Conservation (phyloP, 2,888 invertebrate species). For the Stenoptilia bipunctidactyla region DNA sequence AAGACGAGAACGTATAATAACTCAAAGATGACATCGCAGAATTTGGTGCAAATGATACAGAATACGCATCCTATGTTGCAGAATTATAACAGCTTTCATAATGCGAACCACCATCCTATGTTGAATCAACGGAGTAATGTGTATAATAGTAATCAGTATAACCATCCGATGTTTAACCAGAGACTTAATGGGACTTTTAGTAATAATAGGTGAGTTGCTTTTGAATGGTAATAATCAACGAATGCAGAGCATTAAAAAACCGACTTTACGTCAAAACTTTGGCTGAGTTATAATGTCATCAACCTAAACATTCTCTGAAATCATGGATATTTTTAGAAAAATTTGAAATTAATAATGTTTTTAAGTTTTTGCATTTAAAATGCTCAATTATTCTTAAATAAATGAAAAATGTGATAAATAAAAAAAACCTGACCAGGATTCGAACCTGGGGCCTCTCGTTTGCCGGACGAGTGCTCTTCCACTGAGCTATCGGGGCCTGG, state of each 20-base stretch:
- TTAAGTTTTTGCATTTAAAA: no score
- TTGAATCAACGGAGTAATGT: constrained; percentile 30
- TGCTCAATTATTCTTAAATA: no score
- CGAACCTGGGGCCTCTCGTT: no score
- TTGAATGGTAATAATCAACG: not conserved
- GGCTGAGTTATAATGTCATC: no score
- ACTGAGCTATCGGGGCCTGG: no score
- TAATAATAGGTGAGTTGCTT: constrained; percentile 23
- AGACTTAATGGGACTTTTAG: constrained; percentile 38
- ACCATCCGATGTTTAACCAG: constrained; percentile 33
- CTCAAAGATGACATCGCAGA: constrained; percentile 43
- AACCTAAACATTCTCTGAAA: no score
- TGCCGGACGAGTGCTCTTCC: no score
- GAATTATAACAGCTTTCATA: constrained; percentile 45
- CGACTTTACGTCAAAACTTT: no score
- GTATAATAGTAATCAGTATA: constrained; percentile 29
- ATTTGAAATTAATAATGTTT: no score
- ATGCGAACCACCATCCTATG: constrained; percentile 58
- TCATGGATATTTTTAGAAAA: no score
- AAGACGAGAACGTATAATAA: constrained; percentile 45
- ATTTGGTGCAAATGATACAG: constrained; percentile 54
- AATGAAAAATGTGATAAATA: not conserved
- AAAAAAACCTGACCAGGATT: no score
- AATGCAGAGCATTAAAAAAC: no score
- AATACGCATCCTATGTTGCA: constrained; percentile 60